Percentiles rank a stretch among this genome's conserved stretches.
phyloP scores from a whole-genome alignment of 2,888 invertebrate species.

The Opisthograptis luteolata region DNA sequence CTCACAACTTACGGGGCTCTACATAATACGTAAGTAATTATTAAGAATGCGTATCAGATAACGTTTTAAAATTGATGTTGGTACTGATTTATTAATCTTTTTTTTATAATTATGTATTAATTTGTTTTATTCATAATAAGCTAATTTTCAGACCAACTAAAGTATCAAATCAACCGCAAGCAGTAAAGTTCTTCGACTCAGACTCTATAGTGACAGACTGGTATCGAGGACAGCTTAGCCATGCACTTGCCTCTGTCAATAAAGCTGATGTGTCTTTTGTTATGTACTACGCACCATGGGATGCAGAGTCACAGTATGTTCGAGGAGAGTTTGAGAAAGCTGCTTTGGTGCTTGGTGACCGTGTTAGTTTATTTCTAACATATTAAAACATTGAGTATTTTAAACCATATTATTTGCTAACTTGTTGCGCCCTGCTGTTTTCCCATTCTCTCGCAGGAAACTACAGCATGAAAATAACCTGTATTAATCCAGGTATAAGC shows the following conservation, averaged over 20 bases:
- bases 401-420: too few species aligned
- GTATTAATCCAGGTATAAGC: too few species aligned
- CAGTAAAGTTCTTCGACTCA: conserved; percentile 89
- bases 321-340: conserved; percentile 90
- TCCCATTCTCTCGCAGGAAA: too few species aligned
- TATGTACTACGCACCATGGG: conserved; percentile 98
- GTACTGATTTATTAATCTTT: too few species aligned
- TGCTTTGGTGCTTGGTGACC: conserved; percentile 87
- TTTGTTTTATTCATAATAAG: too few species aligned
- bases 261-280: conserved; percentile 91
- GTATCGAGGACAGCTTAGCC: conserved; percentile 89
- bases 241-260: conserved; percentile 85
- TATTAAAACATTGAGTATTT: too few species aligned
- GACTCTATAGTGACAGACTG: conserved; percentile 90
- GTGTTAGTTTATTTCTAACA: conserved; percentile 78
- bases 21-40: conserved; percentile 86
- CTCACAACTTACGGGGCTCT: conserved; percentile 88
- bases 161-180: conserved; percentile 72
- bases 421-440: too few species aligned
- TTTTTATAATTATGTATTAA: too few species aligned
- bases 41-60: not conserved
- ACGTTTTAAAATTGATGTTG: not conserved
- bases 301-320: conserved; percentile 92
- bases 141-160: conserved; percentile 68
- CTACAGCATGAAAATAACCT: too few species aligned